A percentile compares a stretch with the other conserved stretches of the same genome.
phyloP scores from a whole-genome alignment of 2,888 invertebrate genomes.

The Drosophila algonquin region DNA sequence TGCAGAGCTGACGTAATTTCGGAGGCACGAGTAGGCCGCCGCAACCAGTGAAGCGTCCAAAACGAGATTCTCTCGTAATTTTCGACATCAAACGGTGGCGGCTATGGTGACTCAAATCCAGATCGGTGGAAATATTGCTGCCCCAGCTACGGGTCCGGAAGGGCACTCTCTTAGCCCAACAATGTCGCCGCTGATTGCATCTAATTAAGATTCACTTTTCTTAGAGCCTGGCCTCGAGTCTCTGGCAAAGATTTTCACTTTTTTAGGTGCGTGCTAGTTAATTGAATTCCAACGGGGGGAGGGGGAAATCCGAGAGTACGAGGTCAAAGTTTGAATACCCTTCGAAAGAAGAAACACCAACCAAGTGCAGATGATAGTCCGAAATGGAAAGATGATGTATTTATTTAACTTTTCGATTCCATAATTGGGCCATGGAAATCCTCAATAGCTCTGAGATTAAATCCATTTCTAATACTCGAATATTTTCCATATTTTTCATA shows the following conservation, averaged over 20 bases:
- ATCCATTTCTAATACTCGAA: too few species aligned
- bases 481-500: too few species aligned
- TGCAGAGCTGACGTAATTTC: conserved; percentile 30
- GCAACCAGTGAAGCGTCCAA: conserved; percentile 44
- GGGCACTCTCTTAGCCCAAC: conserved; percentile 21
- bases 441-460: not conserved
- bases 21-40: conserved; percentile 3
- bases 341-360: not conserved
- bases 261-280: conserved; percentile 51
- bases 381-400: not conserved
- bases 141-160: conserved; percentile 23
- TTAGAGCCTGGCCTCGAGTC: conserved; percentile 10
- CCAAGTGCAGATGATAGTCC: not conserved
- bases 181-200: conserved; percentile 64
- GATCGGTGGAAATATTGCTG: conserved; percentile 3
- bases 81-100: not conserved
- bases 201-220: conserved; percentile 75
- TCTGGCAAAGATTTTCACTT: conserved; percentile 42
- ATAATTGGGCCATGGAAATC: not conserved
- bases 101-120: conserved; percentile 20
- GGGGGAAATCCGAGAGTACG: conserved; percentile 18
- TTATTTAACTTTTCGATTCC: not conserved
- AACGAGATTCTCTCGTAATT: not conserved
- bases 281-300: conserved; percentile 53
- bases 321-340: conserved; percentile 14